Evolutionary conservation across 1,140 invertebrate species (phyloP).

Genomic region (Monochamus saltuarius): DNA sequence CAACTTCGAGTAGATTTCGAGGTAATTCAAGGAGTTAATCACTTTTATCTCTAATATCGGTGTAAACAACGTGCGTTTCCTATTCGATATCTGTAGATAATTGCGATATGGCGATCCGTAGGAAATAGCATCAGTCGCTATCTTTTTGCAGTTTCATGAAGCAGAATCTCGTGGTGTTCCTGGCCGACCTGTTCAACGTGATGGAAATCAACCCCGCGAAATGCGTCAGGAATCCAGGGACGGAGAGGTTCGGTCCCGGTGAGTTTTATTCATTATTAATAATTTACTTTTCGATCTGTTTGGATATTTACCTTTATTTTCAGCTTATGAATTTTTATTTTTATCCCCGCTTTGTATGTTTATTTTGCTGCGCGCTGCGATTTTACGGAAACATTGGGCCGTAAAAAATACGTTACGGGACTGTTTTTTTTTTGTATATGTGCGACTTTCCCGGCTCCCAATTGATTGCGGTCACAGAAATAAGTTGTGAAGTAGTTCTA

Average conservation of each 20-base stretch:
- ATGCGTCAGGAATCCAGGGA: conserved; percentile 79
- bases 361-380: not conserved
- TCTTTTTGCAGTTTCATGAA: conserved; percentile 76
- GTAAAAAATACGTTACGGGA: no score
- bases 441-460: no score
- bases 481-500: no score
- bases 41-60: no score
- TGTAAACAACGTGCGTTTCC: no score
- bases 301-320: conserved; percentile 3
- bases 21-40: not conserved
- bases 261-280: conserved; percentile 34
- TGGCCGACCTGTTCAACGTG: conserved; percentile 94
- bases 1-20: not conserved
- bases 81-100: no score
- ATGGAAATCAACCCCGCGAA: conserved; percentile 91
- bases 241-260: conserved; percentile 57
- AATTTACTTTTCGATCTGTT: not conserved
- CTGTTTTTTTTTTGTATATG: no score
- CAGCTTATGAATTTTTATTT: conserved; percentile 11
- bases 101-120: no score
- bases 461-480: no score
- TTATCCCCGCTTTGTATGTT: conserved; percentile 5
- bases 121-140: not conserved
- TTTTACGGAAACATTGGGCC: no score
- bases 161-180: conserved; percentile 89